Base-by-base conservation (phyloP, 2,797 vertebrate genomes). In the Pseudochirops corinnae region DNA sequence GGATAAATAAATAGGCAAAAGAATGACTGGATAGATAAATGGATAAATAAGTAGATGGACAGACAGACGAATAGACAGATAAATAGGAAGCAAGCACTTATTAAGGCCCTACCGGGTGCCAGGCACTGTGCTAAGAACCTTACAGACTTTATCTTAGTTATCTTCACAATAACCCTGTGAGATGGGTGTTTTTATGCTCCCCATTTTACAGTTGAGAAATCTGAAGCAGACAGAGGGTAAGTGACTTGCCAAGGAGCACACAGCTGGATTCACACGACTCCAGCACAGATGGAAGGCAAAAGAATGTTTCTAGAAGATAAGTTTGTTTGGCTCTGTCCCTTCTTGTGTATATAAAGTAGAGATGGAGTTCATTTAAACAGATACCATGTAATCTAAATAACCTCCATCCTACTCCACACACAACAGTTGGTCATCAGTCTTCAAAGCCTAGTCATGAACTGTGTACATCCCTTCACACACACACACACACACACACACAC, bases 231-330 rank as follows among this genome's bases (percentile, higher is more conserved):
- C 0, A 91, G 0, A 26, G 1, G 24, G 39, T 96, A 74, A 56
- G 11, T 56, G 82, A 90, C 21, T 90, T 96, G 10, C 14, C 56
- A 57, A 91, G 52, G 16, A 90, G 31, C 57, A 94, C 57, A 94
- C 5, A 52, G 13, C 52, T 28, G 31, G 14, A 82, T 39, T 39
- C 67, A 46, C 67, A 82, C 9, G 6, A 82, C n/a, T 39, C 67
- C n/a, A 39, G 1, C n/a, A 82, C 67, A 82, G 21, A 46, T 9
- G n/a, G n/a, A 82, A 74, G 33, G 16, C n/a, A 39, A 18, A 18
- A 82, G n/a, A 82, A 82, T 82, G 67, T 46, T 82, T 82, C n/a
- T 46, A 10, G 18, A 82, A 24, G 67, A 82, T n/a, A 46, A 82
- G n/a, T 46, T 46, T 39, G 18, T 82, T 82, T 74, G 62, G 67